phyloP scores from a whole-genome alignment of 2,113 vertebrate species.

The Nothoprocta pentlandii region DNA sequence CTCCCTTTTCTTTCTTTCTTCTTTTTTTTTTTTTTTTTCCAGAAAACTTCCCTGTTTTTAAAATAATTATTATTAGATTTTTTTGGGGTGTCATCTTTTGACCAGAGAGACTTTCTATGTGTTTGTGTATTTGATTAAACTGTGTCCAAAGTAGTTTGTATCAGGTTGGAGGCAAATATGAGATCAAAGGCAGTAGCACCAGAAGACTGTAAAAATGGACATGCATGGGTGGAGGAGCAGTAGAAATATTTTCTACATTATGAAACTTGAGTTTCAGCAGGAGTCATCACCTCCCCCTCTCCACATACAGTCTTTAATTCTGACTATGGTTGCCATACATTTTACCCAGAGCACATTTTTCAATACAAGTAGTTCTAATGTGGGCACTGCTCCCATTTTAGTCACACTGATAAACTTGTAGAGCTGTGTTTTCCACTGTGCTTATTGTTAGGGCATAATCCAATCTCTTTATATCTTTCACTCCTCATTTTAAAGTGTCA shows the following conservation, averaged over 20 bases:
- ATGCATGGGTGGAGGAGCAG: neutral
- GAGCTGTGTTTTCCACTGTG: neutral
- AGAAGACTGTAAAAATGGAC: neutral
- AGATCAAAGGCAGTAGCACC: neutral
- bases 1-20: too few relatives aligned
- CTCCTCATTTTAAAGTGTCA: neutral
- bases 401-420: neutral
- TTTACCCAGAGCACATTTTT: neutral
- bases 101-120: neutral
- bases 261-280: neutral
- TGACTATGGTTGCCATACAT: neutral
- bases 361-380: neutral
- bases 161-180: neutral
- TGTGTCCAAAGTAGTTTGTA: neutral
- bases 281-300: neutral
- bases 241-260: neutral
- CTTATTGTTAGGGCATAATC: constrained; percentile 7
- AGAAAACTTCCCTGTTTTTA: neutral
- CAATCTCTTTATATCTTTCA: constrained; percentile 4
- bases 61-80: too few relatives aligned
- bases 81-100: neutral
- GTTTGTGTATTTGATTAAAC: neutral
- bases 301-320: neutral
- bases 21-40: too few relatives aligned
- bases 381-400: neutral